Conservation (phyloP, 2,888 invertebrate genomes). For the Strigamia maritima region DNA sequence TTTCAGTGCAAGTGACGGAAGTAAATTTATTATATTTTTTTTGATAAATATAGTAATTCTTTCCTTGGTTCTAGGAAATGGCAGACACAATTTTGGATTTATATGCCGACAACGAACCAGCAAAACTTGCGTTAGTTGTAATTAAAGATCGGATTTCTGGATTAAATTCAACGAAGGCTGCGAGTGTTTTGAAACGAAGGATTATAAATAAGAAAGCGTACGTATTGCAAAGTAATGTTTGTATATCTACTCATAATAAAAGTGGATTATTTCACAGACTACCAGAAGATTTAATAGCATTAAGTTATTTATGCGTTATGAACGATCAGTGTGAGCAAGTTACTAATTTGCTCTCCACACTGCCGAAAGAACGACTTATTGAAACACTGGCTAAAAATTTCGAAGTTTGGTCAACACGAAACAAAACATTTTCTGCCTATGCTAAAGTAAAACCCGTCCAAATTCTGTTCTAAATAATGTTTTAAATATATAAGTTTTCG, state of each 20-base stretch:
- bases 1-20: not conserved
- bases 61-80: not conserved
- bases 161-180: slow-evolving; percentile 24
- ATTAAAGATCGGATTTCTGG: slow-evolving; percentile 5
- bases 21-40: not conserved
- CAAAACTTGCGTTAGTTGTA: not conserved
- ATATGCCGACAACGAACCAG: slow-evolving; percentile 34
- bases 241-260: not conserved
- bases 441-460: not conserved
- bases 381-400: slow-evolving; percentile 5
- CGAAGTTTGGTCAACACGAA: slow-evolving; percentile 18
- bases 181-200: slow-evolving; percentile 13
- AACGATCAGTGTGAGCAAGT: slow-evolving; percentile 29
- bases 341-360: not conserved
- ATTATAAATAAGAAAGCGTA: slow-evolving; percentile 19
- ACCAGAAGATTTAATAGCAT: slow-evolving; percentile 35
- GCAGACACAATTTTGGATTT: slow-evolving; percentile 36
- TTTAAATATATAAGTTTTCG: not conserved
- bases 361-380: slow-evolving; percentile 35
- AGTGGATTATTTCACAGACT: not conserved
- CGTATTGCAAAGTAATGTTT: not conserved
- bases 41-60: not conserved
- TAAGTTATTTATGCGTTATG: slow-evolving; percentile 24
- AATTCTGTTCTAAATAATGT: too few relatives aligned
- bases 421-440: slow-evolving; percentile 15